These are phyloP conservation scores for Limnephilus marmoratus DNA, from an alignment of 2,888 invertebrate genomes.

Conservation along the genomic window DNA sequence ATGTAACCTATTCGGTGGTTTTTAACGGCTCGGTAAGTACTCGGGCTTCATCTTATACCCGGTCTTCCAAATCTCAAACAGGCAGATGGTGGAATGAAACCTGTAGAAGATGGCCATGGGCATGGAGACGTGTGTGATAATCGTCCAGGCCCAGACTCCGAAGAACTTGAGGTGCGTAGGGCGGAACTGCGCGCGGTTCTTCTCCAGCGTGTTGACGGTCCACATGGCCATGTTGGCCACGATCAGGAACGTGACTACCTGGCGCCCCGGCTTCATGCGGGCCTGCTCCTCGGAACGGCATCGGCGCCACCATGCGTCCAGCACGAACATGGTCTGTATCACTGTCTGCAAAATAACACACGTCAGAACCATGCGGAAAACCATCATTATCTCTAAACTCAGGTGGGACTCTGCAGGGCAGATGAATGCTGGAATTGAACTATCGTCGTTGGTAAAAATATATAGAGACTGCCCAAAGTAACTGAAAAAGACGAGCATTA, in stretches of 20 bases:
- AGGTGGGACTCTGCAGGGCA: not conserved
- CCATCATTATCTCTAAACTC: not conserved
- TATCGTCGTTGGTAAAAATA: not conserved
- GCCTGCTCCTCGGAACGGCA: constrained; percentile 84
- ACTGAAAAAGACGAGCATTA: not conserved
- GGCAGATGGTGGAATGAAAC: constrained; percentile 94
- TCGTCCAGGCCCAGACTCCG: constrained; percentile 94
- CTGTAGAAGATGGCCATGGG: constrained; percentile 93
- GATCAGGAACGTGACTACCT: constrained; percentile 90
- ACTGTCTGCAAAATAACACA: constrained; percentile 77
- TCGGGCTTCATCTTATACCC: constrained; percentile 85
- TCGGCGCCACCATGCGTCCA: constrained; percentile 85
- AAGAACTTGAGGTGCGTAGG: constrained; percentile 89
- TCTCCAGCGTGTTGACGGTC: constrained; percentile 90
- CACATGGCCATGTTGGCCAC: constrained; percentile 91
- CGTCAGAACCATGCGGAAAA: not conserved
- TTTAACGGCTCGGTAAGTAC: constrained; percentile 7
- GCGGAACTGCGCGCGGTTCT: constrained; percentile 89
- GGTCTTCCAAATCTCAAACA: constrained; percentile 95
- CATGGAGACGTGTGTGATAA: constrained; percentile 93
- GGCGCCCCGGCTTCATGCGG: constrained; percentile 87
- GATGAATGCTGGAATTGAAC: no score
- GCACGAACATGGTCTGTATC: constrained; percentile 87
- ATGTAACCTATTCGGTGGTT: not conserved
- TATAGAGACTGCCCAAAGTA: not conserved